Conservation (phyloP, 2,888 invertebrate species). For the Catocala nupta region DNA sequence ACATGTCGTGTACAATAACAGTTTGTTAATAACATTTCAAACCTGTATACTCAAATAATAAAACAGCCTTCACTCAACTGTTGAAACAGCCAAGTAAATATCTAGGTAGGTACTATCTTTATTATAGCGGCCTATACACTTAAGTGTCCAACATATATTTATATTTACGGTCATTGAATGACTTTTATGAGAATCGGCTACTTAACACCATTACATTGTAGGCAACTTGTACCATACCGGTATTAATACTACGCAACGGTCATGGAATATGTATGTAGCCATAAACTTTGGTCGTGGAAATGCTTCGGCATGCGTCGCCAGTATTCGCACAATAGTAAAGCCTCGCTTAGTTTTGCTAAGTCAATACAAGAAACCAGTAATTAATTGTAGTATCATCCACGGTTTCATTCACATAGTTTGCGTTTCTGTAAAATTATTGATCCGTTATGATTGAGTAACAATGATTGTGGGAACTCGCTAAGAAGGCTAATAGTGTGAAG, state of each 20-base stretch:
- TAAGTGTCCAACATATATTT: slow-evolving; percentile 24
- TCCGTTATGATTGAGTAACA: slow-evolving; percentile 56
- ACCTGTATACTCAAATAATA: slow-evolving; percentile 10
- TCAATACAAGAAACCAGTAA: slow-evolving; percentile 44
- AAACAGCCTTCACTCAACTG: slow-evolving; percentile 10
- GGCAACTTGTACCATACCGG: slow-evolving; percentile 26
- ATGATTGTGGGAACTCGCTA: slow-evolving; percentile 47
- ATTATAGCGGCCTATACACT: slow-evolving; percentile 18
- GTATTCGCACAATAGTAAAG: slow-evolving; percentile 14
- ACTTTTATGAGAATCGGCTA: slow-evolving; percentile 48
- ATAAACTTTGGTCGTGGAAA: slow-evolving; percentile 18
- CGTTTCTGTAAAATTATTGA: slow-evolving; percentile 49
- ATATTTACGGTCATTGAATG: slow-evolving; percentile 41
- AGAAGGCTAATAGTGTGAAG: slow-evolving; percentile 20
- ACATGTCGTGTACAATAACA: not conserved
- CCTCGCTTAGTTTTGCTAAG: slow-evolving; percentile 23
- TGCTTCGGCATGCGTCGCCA: slow-evolving; percentile 11
- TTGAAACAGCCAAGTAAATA: slow-evolving; percentile 16
- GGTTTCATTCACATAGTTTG: slow-evolving; percentile 51
- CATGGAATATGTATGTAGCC: slow-evolving; percentile 19
- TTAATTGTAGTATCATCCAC: slow-evolving; percentile 49
- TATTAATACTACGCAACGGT: slow-evolving; percentile 17
- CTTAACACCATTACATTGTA: slow-evolving; percentile 36
- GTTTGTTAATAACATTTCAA: not conserved
- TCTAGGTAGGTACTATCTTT: slow-evolving; percentile 21